These are phyloP conservation scores for Meganola albula DNA, from an alignment of 2,888 invertebrate genomes.

Conservation along the genomic window DNA sequence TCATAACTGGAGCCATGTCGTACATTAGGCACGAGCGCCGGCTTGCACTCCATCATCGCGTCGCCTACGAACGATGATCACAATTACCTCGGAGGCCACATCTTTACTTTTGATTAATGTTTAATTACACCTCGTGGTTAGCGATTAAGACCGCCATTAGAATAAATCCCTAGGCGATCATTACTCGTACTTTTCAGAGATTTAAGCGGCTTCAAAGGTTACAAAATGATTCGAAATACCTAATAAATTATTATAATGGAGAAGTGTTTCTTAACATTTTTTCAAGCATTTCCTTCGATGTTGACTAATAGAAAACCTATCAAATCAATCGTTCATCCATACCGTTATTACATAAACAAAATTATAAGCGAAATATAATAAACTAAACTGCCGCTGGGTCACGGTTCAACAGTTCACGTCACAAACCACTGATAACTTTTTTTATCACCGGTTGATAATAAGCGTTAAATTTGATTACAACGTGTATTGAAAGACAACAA, in stretches of 20 bases:
- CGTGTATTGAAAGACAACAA: slow-evolving; percentile 56
- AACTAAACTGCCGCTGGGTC: slow-evolving; percentile 31
- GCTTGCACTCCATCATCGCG: slow-evolving; percentile 9
- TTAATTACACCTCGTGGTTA: slow-evolving; percentile 64
- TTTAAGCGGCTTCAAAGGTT: slow-evolving; percentile 25
- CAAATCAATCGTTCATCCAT: slow-evolving; percentile 12
- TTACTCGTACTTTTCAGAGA: slow-evolving; percentile 45
- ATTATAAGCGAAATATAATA: slow-evolving; percentile 24
- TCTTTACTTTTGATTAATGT: slow-evolving; percentile 69
- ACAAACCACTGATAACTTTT: slow-evolving; percentile 41
- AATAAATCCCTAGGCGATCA: slow-evolving; percentile 55
- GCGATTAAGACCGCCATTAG: slow-evolving; percentile 60
- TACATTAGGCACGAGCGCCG: slow-evolving; percentile 18
- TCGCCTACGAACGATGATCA: slow-evolving; percentile 47
- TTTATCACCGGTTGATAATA: slow-evolving; percentile 53
- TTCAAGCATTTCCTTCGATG: slow-evolving; percentile 3
- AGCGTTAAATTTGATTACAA: slow-evolving; percentile 70
- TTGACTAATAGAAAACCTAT: slow-evolving; percentile 17
- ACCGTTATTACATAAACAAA: slow-evolving; percentile 16
- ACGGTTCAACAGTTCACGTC: slow-evolving; percentile 50
- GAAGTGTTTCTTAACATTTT: background rate
- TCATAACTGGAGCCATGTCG: slow-evolving; percentile 32
- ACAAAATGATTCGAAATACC: slow-evolving; percentile 1
- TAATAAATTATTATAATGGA: background rate
- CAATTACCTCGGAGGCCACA: slow-evolving; percentile 57